phyloP scores from a whole-genome alignment of 2,888 invertebrate species.

The Norana najaformis region DNA sequence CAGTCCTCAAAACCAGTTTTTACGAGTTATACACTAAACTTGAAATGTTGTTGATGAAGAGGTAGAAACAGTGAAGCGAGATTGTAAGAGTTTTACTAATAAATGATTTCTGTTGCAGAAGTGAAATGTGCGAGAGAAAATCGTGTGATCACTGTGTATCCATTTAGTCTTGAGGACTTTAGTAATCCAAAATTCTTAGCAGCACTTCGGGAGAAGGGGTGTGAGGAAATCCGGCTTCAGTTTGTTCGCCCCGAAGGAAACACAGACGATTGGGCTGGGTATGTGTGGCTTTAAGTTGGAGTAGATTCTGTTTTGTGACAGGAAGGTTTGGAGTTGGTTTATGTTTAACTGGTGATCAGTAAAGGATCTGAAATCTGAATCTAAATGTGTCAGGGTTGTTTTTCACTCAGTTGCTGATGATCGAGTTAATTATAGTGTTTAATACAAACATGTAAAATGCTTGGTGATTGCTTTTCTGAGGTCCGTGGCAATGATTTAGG shows the following conservation, averaged over 20 bases:
- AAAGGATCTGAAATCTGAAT: too few relatives aligned
- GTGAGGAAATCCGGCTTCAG: background rate
- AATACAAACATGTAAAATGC: background rate
- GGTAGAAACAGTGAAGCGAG: too few relatives aligned
- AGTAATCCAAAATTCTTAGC: constrained; percentile 13
- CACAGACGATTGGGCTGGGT: background rate
- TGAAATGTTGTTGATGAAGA: too few relatives aligned
- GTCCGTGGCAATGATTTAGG: too few relatives aligned
- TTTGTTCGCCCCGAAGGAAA: background rate
- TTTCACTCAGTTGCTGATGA: background rate
- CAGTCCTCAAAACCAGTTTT: too few relatives aligned
- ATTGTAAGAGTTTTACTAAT: background rate
- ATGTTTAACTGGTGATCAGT: too few relatives aligned
- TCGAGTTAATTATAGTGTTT: background rate
- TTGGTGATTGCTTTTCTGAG: too few relatives aligned
- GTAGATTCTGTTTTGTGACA: background rate
- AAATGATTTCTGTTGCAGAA: background rate
- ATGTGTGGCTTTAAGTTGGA: background rate
- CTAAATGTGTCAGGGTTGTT: background rate
- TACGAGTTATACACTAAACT: too few relatives aligned
- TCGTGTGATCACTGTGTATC: background rate
- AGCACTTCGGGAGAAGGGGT: background rate
- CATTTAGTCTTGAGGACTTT: background rate
- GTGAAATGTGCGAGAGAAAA: background rate
- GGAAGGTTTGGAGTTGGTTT: too few relatives aligned